Conservation (phyloP, 2,888 invertebrate species). For the Tipula helvola region DNA sequence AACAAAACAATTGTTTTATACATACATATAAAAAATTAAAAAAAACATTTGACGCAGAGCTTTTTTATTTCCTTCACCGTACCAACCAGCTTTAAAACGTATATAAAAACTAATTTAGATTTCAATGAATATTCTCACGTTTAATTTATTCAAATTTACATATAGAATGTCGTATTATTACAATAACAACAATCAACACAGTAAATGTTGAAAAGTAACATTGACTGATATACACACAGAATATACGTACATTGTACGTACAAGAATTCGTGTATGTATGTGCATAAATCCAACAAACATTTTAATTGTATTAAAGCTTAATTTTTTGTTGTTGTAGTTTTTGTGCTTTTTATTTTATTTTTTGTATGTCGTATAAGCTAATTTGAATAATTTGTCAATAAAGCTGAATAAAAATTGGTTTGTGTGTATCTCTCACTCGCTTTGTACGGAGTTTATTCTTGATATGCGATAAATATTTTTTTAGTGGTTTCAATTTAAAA, state of each 20-base stretch:
- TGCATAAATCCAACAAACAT: background rate
- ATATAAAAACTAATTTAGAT: background rate
- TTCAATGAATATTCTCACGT: slow-evolving; percentile 4
- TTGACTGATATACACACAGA: background rate
- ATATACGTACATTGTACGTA: background rate
- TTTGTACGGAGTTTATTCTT: background rate
- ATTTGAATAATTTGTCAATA: background rate
- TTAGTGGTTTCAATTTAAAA: background rate
- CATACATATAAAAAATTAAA: no score
- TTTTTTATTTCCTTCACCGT: background rate
- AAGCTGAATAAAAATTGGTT: background rate
- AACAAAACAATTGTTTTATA: no score
- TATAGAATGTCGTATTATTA: background rate
- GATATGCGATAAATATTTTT: background rate
- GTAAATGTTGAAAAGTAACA: background rate
- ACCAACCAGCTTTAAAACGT: background rate
- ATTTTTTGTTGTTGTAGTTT: background rate
- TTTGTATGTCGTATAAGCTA: background rate
- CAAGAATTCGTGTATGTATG: background rate
- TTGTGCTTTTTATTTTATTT: background rate
- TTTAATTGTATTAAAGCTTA: background rate
- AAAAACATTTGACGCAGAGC: background rate
- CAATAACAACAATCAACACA: background rate
- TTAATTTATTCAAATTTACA: slow-evolving; percentile 4
- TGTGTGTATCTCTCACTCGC: background rate